Evolutionary conservation across 53 echinoderm and acorn worm species (phyloP).

Genomic region (Arbacia lixula): DNA sequence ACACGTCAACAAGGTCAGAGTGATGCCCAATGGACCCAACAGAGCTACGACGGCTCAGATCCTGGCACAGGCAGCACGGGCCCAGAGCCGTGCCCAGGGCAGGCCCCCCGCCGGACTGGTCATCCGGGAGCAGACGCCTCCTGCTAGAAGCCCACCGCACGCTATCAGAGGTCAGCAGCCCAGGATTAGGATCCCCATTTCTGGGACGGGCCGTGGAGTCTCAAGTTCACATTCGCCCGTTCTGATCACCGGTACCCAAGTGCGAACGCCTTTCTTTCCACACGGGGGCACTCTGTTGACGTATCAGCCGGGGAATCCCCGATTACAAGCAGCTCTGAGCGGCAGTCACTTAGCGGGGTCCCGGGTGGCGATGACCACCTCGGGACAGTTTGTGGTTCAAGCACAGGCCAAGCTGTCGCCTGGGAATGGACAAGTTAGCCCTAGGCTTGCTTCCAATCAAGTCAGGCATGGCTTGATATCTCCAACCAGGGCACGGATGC

Average conservation of each 20-base stretch:
- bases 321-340: slow-evolving; percentile 40
- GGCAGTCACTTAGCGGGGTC: slow-evolving; percentile 14
- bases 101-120: slow-evolving; percentile 22
- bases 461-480: slow-evolving; percentile 35
- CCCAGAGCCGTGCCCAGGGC: slow-evolving; percentile 18
- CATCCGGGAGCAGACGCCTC: slow-evolving; percentile 40
- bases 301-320: slow-evolving; percentile 35
- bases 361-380: slow-evolving; percentile 31
- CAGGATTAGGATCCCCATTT: slow-evolving; percentile 15
- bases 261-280: slow-evolving; percentile 34
- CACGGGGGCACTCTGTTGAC: slow-evolving; percentile 13
- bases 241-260: slow-evolving; percentile 27
- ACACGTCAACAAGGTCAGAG: slow-evolving; percentile 24
- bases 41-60: background rate
- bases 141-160: slow-evolving; percentile 32
- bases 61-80: background rate
- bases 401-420: slow-evolving; percentile 21
- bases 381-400: slow-evolving; percentile 40
- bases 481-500: slow-evolving; percentile 41
- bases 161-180: slow-evolving; percentile 44
- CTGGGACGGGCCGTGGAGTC: background rate
- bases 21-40: slow-evolving; percentile 32
- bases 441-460: slow-evolving; percentile 7
- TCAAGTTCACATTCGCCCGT: slow-evolving; percentile 16
- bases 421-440: slow-evolving; percentile 47